Evolutionary conservation across 2,888 invertebrate genomes (phyloP), one percentile per base, ranked within the genome.

Genomic region (Drosophila pseudotakahashii): DNA sequence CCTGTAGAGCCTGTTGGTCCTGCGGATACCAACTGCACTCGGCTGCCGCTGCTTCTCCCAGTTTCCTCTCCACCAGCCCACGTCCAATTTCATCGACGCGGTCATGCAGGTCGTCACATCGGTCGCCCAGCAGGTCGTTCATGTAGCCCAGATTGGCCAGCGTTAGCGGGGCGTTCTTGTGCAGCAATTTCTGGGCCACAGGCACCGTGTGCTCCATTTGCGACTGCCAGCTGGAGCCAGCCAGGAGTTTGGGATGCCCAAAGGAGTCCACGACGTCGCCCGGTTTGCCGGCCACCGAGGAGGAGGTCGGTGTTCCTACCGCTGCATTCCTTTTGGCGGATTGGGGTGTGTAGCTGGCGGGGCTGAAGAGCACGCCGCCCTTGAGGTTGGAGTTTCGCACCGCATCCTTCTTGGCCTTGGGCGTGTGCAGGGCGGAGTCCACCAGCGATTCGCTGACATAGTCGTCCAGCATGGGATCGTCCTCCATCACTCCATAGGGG

Each of bases 181-280:
- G 92, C 75, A 93, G 93, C 23, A 93, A 91, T 47, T 93, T 91
- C 90, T 93, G 94, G 26, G 90, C 89, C 44, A 94, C 91, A 54
- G 90, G 91, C 26, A 92, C 74, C 50, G 84, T 57, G 19, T 82
- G 89, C 36, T 80, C 76, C 30, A 79, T 60, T 32, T 75, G 64
- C 9, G 89, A 80, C 37, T 87, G 79, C 92, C 92, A 92, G 6
- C 79, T 79, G 37, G 87, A 85, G 16, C 79, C 77, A 6, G 93
- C 90, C 61, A 94, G 84, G 16, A 94, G 88, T 64, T 92, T 91
- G n/a, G 94, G 93, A 78, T 93, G 93, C 1, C 94, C 94, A 86
- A 93, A 94, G 3, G 94, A 93, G 81, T 93, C 93, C 23, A 95
- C 93, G 13, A 94, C 93, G 55, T 94, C 93, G 2, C 96, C 95